Conservation (phyloP, 2,888 invertebrate genomes). For the Nebria salina region DNA sequence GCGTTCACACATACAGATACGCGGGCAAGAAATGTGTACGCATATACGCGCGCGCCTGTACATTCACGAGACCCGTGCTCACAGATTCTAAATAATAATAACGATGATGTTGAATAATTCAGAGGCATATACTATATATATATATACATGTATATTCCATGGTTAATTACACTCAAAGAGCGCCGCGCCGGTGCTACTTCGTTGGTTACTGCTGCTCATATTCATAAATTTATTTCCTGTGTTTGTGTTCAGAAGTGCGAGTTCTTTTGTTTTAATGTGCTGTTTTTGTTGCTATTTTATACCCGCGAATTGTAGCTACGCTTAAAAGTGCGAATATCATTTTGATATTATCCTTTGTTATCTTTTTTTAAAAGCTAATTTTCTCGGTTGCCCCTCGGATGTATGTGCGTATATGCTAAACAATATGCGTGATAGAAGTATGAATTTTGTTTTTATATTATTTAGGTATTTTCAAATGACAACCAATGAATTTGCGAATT, state of each 20-base stretch:
- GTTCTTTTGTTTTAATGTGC: background rate
- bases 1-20: too few species aligned
- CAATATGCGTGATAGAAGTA: too few species aligned
- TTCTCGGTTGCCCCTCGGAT: background rate
- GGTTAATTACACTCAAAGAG: conserved; percentile 1
- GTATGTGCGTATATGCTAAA: too few species aligned
- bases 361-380: background rate
- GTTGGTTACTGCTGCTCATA: background rate
- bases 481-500: too few species aligned
- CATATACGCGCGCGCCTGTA: too few species aligned
- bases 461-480: too few species aligned
- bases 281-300: background rate
- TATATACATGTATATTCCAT: background rate
- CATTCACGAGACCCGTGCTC: background rate
- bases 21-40: too few species aligned
- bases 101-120: background rate
- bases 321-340: background rate
- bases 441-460: too few species aligned
- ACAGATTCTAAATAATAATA: background rate
- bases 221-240: background rate
- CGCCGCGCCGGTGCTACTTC: background rate
- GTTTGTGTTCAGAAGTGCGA: background rate
- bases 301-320: background rate
- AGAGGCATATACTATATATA: background rate
- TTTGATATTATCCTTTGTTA: background rate